These are phyloP conservation scores for Chiloscyllium plagiosum DNA, from an alignment of 2,113 vertebrate species.

Conservation along the genomic window DNA sequence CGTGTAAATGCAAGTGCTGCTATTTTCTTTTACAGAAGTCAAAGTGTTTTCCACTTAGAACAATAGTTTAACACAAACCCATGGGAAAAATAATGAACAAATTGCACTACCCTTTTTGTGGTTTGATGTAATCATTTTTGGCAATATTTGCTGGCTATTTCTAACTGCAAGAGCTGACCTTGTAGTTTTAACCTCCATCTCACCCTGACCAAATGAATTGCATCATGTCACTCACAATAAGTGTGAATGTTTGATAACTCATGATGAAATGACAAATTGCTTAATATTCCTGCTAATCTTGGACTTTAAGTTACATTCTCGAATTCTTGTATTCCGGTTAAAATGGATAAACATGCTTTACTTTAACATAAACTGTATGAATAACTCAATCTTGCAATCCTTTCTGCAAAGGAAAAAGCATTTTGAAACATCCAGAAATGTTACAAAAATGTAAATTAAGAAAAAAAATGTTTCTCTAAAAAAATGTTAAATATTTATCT, in stretches of 20 bases:
- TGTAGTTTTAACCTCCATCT: background rate
- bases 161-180: background rate
- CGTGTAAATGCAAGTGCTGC: background rate
- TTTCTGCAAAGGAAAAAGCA: background rate
- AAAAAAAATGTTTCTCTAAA: background rate
- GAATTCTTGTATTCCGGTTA: background rate
- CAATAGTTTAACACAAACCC: background rate
- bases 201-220: background rate
- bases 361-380: background rate
- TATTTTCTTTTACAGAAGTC: background rate
- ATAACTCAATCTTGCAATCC: background rate
- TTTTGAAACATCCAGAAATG: background rate
- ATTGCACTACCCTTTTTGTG: background rate
- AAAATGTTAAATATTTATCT: background rate
- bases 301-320: background rate
- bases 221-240: background rate
- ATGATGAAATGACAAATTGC: background rate
- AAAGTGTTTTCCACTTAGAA: background rate
- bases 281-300: background rate
- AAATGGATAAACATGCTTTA: background rate
- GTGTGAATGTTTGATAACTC: background rate
- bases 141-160: background rate
- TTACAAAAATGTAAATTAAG: background rate
- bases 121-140: background rate
- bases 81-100: background rate